These are phyloP conservation scores for Propithecus coquereli DNA, from an alignment of 2,113 vertebrate species.

Conservation along the genomic window DNA sequence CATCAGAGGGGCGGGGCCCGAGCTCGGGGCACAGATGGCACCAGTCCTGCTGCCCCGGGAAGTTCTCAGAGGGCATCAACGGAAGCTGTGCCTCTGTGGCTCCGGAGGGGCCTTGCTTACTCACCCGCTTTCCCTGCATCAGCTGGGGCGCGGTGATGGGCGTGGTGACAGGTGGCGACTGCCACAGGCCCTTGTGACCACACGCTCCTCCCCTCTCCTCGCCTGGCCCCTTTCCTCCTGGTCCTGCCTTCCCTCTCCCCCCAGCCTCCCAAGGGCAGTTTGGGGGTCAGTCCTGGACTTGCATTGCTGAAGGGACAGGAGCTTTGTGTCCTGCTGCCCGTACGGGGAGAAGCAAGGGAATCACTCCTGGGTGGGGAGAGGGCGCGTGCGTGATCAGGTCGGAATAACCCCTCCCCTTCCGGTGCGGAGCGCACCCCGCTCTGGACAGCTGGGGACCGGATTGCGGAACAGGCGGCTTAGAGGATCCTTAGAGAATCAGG, in stretches of 20 bases:
- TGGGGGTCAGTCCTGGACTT: not conserved
- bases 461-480: no score
- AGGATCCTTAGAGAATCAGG: no score
- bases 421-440: no score
- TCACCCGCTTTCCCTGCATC: not conserved
- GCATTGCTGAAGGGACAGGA: not conserved
- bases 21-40: not conserved
- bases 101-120: not conserved
- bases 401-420: no score
- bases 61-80: not conserved
- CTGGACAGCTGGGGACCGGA: no score
- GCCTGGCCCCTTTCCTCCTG: not conserved
- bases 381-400: not conserved
- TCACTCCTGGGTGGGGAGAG: not conserved
- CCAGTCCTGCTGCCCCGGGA: not conserved
- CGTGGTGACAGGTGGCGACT: not conserved
- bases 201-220: not conserved
- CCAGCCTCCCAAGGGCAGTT: not conserved
- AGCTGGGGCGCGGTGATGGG: no score
- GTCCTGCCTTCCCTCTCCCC: not conserved
- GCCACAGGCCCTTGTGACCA: rapidly evolving
- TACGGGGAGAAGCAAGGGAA: not conserved
- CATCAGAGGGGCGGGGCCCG: not conserved
- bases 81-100: rapidly evolving
- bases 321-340: not conserved